Conservation (phyloP, 2,797 vertebrate genomes). For the Enteromius thamalakanensis region DNA sequence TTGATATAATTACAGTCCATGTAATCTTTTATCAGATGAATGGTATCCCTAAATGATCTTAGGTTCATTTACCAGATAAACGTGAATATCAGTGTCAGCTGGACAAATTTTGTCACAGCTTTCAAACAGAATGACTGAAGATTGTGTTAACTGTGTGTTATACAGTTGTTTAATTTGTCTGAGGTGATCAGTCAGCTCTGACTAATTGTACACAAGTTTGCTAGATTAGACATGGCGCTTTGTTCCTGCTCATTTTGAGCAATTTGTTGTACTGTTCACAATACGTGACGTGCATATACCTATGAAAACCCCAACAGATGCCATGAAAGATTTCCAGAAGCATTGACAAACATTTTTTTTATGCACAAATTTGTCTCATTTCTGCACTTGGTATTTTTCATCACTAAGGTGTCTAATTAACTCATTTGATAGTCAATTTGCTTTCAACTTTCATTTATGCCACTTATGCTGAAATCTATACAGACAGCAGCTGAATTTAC, state of each 20-base stretch:
- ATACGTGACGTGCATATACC: neutral
- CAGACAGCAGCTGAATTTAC: neutral
- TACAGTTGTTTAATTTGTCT: constrained; percentile 43
- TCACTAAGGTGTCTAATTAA: neutral
- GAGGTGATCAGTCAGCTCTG: constrained; percentile 44
- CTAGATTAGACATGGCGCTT: constrained; percentile 54
- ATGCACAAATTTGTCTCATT: neutral
- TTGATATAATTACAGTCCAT: neutral
- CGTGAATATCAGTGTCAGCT: neutral
- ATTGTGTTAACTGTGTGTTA: constrained; percentile 23
- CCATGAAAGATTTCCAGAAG: neutral
- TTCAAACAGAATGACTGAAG: neutral
- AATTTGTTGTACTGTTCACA: constrained; percentile 38
- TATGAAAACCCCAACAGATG: neutral
- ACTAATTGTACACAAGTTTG: constrained; percentile 46
- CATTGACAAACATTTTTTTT: neutral
- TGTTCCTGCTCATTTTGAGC: constrained; percentile 42
- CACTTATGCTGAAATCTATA: neutral
- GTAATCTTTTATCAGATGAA: neutral
- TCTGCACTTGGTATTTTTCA: constrained; percentile 1
- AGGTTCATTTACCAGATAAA: neutral
- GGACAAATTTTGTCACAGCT: neutral
- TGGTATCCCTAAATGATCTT: neutral
- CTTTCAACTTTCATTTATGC: constrained; percentile 10
- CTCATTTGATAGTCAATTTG: constrained; percentile 14